Evolutionary conservation across 2,888 invertebrate species (phyloP).

Genomic region (Cantharis rustica): DNA sequence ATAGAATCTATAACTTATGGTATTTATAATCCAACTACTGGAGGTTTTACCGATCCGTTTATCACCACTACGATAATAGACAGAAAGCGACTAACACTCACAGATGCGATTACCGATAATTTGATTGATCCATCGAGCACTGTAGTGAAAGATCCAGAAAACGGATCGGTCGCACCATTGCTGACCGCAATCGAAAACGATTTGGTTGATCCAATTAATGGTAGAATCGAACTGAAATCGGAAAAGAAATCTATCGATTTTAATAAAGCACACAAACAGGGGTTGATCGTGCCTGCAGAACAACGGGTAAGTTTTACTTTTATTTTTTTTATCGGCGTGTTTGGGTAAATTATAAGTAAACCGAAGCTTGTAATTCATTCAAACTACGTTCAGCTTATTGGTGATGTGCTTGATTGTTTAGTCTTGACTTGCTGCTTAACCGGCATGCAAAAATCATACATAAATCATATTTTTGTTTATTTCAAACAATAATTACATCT

Average conservation of each 20-base stretch:
- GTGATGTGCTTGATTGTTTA: constrained; percentile 36
- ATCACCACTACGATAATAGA: constrained; percentile 72
- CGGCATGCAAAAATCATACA: constrained; percentile 33
- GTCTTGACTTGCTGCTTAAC: constrained; percentile 32
- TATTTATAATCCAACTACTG: constrained; percentile 83
- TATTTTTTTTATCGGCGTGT: constrained; percentile 36
- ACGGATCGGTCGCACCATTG: constrained; percentile 76
- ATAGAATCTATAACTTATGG: constrained; percentile 81
- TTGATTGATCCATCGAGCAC: constrained; percentile 86
- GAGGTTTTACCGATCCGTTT: constrained; percentile 82
- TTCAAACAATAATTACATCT: constrained; percentile 15
- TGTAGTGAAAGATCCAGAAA: constrained; percentile 78
- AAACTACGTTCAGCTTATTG: constrained; percentile 27
- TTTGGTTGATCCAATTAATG: constrained; percentile 75
- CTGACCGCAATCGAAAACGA: constrained; percentile 75
- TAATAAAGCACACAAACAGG: constrained; percentile 83
- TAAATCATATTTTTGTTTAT: constrained; percentile 31
- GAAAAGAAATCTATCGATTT: constrained; percentile 70
- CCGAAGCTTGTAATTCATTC: constrained; percentile 14
- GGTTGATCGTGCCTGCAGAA: constrained; percentile 88
- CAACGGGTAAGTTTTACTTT: constrained; percentile 80
- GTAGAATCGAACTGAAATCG: constrained; percentile 66
- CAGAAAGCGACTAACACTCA: constrained; percentile 74
- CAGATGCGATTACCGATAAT: constrained; percentile 76
- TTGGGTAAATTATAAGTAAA: constrained; percentile 26